phyloP scores from a whole-genome alignment of 1,140 invertebrate species.

The Anagrus nilaparvatae region DNA sequence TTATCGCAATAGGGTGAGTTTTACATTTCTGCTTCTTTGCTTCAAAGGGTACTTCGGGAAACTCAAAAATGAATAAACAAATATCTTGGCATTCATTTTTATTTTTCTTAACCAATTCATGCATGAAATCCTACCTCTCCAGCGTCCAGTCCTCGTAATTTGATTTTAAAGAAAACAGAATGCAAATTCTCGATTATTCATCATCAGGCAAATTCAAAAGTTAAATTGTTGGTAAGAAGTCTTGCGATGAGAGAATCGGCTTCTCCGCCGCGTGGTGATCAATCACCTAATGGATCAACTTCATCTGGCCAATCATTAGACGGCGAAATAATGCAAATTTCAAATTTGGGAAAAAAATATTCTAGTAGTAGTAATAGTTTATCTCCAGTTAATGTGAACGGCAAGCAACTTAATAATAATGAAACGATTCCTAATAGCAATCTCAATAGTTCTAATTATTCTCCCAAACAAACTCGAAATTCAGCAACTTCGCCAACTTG shows the following conservation, averaged over 20 bases:
- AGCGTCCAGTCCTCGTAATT: too few species aligned
- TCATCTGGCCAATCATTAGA: constrained; percentile 22
- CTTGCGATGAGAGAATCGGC: constrained; percentile 81
- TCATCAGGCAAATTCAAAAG: constrained; percentile 55
- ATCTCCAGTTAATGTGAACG: background rate
- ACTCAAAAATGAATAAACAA: too few species aligned
- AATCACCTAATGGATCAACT: constrained; percentile 41
- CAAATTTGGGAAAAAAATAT: constrained; percentile 26
- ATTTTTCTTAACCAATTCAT: background rate
- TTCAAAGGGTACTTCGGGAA: too few species aligned
- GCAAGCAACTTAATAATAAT: constrained; percentile 34
- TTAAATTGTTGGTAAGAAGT: constrained; percentile 75
- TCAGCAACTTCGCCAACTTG: constrained; percentile 35
- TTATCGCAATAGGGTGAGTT: constrained; percentile 36
- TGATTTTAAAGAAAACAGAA: too few species aligned
- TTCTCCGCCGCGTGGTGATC: constrained; percentile 67
- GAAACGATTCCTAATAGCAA: constrained; percentile 38
- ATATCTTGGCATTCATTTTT: background rate
- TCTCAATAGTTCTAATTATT: constrained; percentile 26
- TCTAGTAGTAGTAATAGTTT: background rate
- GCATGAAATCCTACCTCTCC: too few species aligned
- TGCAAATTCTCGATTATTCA: constrained; percentile 6
- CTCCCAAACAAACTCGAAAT: constrained; percentile 35
- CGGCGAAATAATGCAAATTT: too few species aligned
- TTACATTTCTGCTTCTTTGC: background rate